These are phyloP conservation scores for Leptobrachium ailaonicum DNA, from an alignment of 2,113 vertebrate genomes.

Conservation along the genomic window DNA sequence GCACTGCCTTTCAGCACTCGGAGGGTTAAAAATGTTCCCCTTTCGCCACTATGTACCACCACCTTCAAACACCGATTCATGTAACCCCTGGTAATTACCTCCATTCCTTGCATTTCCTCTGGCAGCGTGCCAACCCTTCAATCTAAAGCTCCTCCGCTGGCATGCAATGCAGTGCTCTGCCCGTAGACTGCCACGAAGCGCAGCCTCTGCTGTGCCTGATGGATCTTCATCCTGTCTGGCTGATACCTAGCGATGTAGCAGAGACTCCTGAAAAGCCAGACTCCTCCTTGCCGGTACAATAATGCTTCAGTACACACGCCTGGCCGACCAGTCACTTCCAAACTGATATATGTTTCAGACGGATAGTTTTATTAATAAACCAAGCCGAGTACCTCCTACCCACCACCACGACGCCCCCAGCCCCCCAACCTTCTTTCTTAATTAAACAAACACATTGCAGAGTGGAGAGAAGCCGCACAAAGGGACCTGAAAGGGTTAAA, in stretches of 20 bases:
- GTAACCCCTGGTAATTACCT: not conserved
- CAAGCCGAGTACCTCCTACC: conserved; percentile 2
- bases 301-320: not conserved
- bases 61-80: too few relatives aligned
- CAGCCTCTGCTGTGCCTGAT: not conserved
- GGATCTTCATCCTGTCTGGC: not conserved
- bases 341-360: conserved; percentile 20
- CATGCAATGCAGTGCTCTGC: not conserved
- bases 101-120: not conserved
- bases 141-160: not conserved
- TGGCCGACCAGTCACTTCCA: conserved; percentile 1
- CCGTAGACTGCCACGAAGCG: not conserved
- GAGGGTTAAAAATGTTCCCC: too few relatives aligned
- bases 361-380: conserved; percentile 34
- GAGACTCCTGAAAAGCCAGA: not conserved
- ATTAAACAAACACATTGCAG: not conserved
- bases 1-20: too few relatives aligned
- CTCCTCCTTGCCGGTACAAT: conserved; percentile 2
- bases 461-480: not conserved
- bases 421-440: not conserved
- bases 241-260: conserved; percentile 8
- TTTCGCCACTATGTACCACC: too few relatives aligned
- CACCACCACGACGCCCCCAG: not conserved
- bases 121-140: not conserved
- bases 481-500: conserved; percentile 21